Evolutionary conservation across 2,113 vertebrate genomes (phyloP), one percentile per base, ranked within the genome.

Genomic region (Thalassoma bifasciatum): DNA sequence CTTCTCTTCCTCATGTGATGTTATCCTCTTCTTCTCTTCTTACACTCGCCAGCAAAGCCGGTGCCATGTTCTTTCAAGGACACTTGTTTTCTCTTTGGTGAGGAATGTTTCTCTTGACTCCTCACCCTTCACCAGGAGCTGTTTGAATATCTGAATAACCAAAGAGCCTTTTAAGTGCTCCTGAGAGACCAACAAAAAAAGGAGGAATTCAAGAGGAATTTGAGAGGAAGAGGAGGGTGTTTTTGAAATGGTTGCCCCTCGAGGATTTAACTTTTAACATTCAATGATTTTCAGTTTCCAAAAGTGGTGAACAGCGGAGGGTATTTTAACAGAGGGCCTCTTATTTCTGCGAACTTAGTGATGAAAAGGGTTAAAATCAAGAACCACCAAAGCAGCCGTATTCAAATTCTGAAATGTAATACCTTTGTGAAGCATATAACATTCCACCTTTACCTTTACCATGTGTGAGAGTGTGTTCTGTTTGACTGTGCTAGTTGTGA

Each of bases 41-140:
- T 44, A 14, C 52, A 44, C 24, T 71, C 21, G 10, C 21, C 10
- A n/a, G 37, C 59, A 19, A 34, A 80, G 60, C 26, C 26, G 22
- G 52, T 53, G 59, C 77, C 44, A 10, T 44, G 56, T 68, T 67
- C 77, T 21, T 51, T 83, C 34, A 24, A 82, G 68, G 58, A 54
- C 74, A 74, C 65, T 87, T 87, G 71, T 87, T 85, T 86, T 78
- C 46, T 81, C 58, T 69, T 72, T 75, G 63, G 54, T 50, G 52
- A 47, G 73, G 64, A 79, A 84, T 83, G 76, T 69, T 81, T 76
- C 52, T 82, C 64, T 77, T 73, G 40, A 73, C 72, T 79, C 53
- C 8, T 49, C 24, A 62, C 36, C 62, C 34, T 60, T 46, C 30
- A 49, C 26, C 58, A 75, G 74, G 53, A 85, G 85, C 68, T 66